A percentile compares a stretch with the other conserved stretches of the same genome.
Conservation (phyloP, 2,113 vertebrate species). For the Albula glossodonta region DNA sequence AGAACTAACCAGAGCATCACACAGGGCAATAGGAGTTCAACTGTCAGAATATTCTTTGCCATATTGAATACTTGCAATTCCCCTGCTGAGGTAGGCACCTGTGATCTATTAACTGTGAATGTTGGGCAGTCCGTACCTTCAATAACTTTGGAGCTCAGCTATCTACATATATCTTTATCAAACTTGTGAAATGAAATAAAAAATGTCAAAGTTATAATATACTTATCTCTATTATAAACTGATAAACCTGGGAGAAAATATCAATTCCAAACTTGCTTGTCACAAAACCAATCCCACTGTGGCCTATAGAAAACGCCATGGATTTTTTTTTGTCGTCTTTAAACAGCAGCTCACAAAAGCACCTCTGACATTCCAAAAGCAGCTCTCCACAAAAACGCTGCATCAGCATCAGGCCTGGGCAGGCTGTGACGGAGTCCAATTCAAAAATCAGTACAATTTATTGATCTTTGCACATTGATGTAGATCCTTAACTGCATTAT, state of each 20-base stretch:
- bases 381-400: not conserved
- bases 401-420: not conserved
- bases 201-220: not conserved
- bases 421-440: not conserved
- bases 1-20: too few relatives aligned
- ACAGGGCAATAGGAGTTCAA: too few relatives aligned
- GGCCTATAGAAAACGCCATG: not conserved
- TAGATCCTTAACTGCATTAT: not conserved
- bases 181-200: too few relatives aligned
- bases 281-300: not conserved
- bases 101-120: too few relatives aligned
- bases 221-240: not conserved
- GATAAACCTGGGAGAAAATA: not conserved
- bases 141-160: too few relatives aligned
- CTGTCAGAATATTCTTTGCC: too few relatives aligned
- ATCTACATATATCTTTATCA: too few relatives aligned
- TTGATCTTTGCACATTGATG: not conserved
- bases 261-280: not conserved
- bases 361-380: not conserved
- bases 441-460: not conserved
- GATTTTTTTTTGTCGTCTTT: not conserved
- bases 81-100: too few relatives aligned
- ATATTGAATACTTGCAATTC: too few relatives aligned
- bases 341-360: not conserved
- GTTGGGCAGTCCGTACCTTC: too few relatives aligned